Evolutionary conservation across 2,113 vertebrate genomes (phyloP).

Genomic region (Apistogramma diplotaenia): DNA sequence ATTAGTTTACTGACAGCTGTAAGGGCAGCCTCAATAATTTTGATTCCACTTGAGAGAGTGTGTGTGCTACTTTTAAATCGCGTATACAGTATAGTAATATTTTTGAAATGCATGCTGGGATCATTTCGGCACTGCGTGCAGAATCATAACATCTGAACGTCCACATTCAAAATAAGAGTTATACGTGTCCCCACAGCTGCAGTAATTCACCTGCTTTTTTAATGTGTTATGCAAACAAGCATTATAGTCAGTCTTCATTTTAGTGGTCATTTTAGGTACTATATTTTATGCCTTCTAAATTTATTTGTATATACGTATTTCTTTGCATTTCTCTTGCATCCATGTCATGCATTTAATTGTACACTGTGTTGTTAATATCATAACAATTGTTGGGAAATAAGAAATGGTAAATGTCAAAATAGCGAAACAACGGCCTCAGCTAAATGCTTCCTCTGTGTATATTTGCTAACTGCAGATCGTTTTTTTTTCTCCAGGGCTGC

Average conservation of each 20-base stretch:
- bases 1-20: not conserved
- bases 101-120: not conserved
- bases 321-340: slow-evolving; percentile 23
- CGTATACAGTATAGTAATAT: not conserved
- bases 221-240: slow-evolving; percentile 23
- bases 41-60: not conserved
- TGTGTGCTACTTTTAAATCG: not conserved
- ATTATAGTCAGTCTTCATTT: slow-evolving; percentile 6
- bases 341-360: slow-evolving; percentile 51
- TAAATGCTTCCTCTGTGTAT: slow-evolving; percentile 49
- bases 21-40: not conserved
- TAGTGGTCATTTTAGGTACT: not conserved
- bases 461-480: slow-evolving; percentile 58
- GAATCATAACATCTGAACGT: not conserved
- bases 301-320: slow-evolving; percentile 13
- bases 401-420: slow-evolving; percentile 40
- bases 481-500: slow-evolving; percentile 28
- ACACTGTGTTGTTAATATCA: slow-evolving; percentile 46
- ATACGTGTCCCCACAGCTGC: slow-evolving; percentile 28
- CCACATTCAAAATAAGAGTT: slow-evolving; percentile 33
- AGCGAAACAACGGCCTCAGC: slow-evolving; percentile 37
- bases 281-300: slow-evolving; percentile 27
- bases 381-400: slow-evolving; percentile 18
- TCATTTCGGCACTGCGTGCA: not conserved
- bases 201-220: slow-evolving; percentile 6